These are phyloP conservation scores for Zophobas morio DNA, from an alignment of 1,140 invertebrate species.

Conservation along the genomic window DNA sequence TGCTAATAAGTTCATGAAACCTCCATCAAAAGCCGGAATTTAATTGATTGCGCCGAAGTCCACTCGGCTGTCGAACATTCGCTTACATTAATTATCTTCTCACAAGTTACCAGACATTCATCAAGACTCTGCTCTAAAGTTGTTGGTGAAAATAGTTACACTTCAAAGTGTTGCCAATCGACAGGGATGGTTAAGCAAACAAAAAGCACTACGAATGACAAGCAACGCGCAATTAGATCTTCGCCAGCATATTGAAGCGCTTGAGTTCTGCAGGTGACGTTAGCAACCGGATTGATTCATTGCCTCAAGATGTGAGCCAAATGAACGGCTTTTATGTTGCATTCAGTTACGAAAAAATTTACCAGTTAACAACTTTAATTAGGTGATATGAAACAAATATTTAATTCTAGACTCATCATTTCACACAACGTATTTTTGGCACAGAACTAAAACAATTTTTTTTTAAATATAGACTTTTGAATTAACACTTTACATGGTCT, in stretches of 20 bases:
- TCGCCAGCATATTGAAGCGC: conserved; percentile 50
- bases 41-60: conserved; percentile 21
- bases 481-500: no score
- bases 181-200: conserved; percentile 19
- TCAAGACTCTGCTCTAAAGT: neutral
- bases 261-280: conserved; percentile 46
- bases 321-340: conserved; percentile 30
- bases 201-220: conserved; percentile 32
- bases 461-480: no score
- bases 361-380: conserved; percentile 12
- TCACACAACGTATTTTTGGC: no score
- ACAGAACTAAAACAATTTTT: no score
- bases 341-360: neutral
- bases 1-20: neutral
- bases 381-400: conserved; percentile 6
- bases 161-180: conserved; percentile 50
- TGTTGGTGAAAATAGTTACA: conserved; percentile 45
- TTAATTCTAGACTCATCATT: neutral
- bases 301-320: conserved; percentile 21
- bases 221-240: conserved; percentile 54
- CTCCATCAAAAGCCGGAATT: neutral
- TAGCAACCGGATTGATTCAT: conserved; percentile 46
- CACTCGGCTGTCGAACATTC: conserved; percentile 9
- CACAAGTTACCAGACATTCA: conserved; percentile 10
- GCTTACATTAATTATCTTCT: conserved; percentile 20